A percentile compares a stretch with the other conserved stretches of the same genome.
These are phyloP conservation scores for Elachura formosa DNA, from an alignment of 2,113 vertebrate species.

Conservation along the genomic window DNA sequence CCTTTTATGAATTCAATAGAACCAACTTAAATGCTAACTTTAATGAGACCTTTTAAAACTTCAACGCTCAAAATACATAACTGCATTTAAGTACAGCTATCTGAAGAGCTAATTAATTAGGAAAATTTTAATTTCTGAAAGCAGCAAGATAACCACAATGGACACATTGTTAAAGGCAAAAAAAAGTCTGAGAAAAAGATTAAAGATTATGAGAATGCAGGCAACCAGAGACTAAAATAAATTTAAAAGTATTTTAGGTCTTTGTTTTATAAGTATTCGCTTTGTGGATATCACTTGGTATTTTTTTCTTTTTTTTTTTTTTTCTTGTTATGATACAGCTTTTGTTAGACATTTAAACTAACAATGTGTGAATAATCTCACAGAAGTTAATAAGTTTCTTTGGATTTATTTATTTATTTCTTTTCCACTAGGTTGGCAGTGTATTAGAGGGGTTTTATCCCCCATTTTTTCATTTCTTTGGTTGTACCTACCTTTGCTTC, in stretches of 20 bases:
- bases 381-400: background rate
- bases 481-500: background rate
- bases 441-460: background rate
- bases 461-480: background rate
- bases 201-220: background rate
- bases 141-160: background rate
- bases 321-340: background rate
- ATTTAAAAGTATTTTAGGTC: background rate
- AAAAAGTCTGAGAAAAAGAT: background rate
- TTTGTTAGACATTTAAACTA: background rate
- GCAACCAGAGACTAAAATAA: background rate
- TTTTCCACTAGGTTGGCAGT: background rate
- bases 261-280: background rate
- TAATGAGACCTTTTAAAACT: background rate
- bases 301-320: background rate
- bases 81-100: background rate
- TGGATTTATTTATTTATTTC: background rate
- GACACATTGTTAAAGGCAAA: background rate
- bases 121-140: slow-evolving; percentile 2
- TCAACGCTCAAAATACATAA: background rate
- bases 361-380: background rate
- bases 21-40: background rate
- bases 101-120: slow-evolving; percentile 3
- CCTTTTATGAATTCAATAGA: background rate
- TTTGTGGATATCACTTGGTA: background rate